Percentiles rank a stretch among this genome's conserved stretches.
Conservation (phyloP, 2,888 invertebrate genomes). For the Lasioglossum malachurum region DNA sequence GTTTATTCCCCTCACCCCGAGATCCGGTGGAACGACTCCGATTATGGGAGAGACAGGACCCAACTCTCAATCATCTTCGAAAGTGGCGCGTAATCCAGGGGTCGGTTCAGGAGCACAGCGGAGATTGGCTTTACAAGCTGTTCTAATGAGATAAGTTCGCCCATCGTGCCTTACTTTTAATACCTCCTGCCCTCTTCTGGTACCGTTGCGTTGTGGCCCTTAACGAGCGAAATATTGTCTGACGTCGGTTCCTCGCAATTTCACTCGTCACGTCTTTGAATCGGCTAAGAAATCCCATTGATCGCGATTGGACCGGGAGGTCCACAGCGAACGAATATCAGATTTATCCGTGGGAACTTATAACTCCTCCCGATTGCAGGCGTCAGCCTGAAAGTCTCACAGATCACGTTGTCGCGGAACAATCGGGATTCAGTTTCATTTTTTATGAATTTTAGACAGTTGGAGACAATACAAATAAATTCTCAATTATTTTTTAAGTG, state of each 20-base stretch:
- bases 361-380: neutral
- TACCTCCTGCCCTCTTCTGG: slow-evolving; percentile 71
- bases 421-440: neutral
- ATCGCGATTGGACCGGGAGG: slow-evolving; percentile 33
- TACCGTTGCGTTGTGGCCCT: slow-evolving; percentile 52
- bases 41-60: slow-evolving; percentile 62
- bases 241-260: slow-evolving; percentile 67
- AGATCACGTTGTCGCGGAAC: too few species aligned
- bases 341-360: neutral
- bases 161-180: slow-evolving; percentile 80
- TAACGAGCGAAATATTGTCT: slow-evolving; percentile 75
- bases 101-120: slow-evolving; percentile 65
- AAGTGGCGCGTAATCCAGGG: slow-evolving; percentile 70
- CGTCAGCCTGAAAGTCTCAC: neutral
- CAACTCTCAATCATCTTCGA: slow-evolving; percentile 72
- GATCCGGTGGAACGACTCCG: slow-evolving; percentile 19
- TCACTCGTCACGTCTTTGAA: slow-evolving; percentile 61
- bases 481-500: too few species aligned
- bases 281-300: slow-evolving; percentile 45
- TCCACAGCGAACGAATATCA: neutral
- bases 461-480: neutral
- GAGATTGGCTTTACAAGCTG: slow-evolving; percentile 78
- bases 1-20: neutral
- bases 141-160: slow-evolving; percentile 82
- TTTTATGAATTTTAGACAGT: neutral